Evolutionary conservation across 1,140 invertebrate species (phyloP).

Genomic region (Leptinotarsa texana): DNA sequence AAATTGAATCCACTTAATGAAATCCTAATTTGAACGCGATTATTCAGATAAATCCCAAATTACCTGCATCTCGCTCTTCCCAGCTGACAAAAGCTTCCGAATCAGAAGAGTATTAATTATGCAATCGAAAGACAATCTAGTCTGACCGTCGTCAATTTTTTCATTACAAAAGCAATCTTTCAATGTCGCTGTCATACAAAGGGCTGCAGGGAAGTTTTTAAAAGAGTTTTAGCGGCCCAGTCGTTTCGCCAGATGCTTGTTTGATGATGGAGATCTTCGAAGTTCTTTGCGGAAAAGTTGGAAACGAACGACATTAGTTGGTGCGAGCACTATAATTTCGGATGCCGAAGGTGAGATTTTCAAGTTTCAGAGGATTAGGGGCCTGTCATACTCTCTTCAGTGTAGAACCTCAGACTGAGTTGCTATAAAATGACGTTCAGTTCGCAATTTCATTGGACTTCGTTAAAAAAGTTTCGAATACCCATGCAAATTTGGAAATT

Average conservation of each 20-base stretch:
- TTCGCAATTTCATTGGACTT: too few relatives aligned
- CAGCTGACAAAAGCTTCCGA: neutral
- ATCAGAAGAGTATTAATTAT: constrained; percentile 18
- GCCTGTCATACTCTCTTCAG: too few relatives aligned
- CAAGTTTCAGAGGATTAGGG: too few relatives aligned
- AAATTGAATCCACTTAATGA: too few relatives aligned
- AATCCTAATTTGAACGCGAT: too few relatives aligned
- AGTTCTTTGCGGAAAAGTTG: neutral
- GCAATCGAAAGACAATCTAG: constrained; percentile 17
- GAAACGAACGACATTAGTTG: constrained; percentile 1
- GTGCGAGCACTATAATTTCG: neutral
- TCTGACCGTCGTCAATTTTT: constrained; percentile 23
- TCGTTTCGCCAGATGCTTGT: constrained; percentile 20
- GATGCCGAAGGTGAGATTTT: too few relatives aligned
- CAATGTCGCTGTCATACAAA: constrained; percentile 20
- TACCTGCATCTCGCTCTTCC: neutral
- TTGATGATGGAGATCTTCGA: neutral
- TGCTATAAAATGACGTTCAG: too few relatives aligned
- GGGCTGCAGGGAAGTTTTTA: constrained; percentile 2
- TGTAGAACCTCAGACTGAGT: too few relatives aligned
- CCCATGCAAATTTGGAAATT: too few relatives aligned
- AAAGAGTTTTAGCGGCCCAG: constrained; percentile 1
- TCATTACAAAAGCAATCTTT: constrained; percentile 13
- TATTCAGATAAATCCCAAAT: neutral
- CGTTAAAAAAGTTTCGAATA: too few relatives aligned